These are phyloP conservation scores for Nymphalis polychloros DNA, from an alignment of 2,888 invertebrate species.

Conservation along the genomic window DNA sequence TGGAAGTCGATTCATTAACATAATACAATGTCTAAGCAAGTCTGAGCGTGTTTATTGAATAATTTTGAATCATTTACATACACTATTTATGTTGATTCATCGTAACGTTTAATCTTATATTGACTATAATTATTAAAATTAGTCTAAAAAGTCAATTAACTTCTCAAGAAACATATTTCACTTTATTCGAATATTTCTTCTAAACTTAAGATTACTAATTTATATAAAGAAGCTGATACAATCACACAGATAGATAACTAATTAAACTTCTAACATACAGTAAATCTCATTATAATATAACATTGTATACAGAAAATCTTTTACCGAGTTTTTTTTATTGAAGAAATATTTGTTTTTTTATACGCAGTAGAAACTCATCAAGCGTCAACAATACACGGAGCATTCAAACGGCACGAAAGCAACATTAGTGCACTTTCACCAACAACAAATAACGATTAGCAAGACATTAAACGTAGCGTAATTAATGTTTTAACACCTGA, in stretches of 20 bases:
- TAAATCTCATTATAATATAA: not conserved
- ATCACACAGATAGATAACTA: too few species aligned
- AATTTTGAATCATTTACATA: slow-evolving; percentile 1
- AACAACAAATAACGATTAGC: slow-evolving; percentile 38
- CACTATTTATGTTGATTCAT: not conserved
- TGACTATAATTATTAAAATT: too few species aligned
- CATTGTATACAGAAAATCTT: not conserved
- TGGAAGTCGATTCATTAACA: slow-evolving; percentile 1
- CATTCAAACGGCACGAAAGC: slow-evolving; percentile 38
- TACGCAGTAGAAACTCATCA: slow-evolving; percentile 41
- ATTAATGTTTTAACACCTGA: slow-evolving; percentile 28
- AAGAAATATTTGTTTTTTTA: slow-evolving; percentile 24
- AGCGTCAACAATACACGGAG: slow-evolving; percentile 43
- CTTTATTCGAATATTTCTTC: too few species aligned
- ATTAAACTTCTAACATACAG: too few species aligned
- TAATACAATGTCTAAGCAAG: slow-evolving; percentile 1
- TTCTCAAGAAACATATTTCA: too few species aligned
- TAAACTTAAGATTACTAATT: too few species aligned
- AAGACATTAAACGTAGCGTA: slow-evolving; percentile 33
- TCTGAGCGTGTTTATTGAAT: not conserved
- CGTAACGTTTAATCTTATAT: too few species aligned
- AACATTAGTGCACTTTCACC: slow-evolving; percentile 40
- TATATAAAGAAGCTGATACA: too few species aligned
- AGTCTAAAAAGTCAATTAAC: too few species aligned
- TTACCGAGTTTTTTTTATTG: not conserved